These are phyloP conservation scores for Apis dorsata DNA, from an alignment of 1,140 invertebrate species.

Conservation along the genomic window DNA sequence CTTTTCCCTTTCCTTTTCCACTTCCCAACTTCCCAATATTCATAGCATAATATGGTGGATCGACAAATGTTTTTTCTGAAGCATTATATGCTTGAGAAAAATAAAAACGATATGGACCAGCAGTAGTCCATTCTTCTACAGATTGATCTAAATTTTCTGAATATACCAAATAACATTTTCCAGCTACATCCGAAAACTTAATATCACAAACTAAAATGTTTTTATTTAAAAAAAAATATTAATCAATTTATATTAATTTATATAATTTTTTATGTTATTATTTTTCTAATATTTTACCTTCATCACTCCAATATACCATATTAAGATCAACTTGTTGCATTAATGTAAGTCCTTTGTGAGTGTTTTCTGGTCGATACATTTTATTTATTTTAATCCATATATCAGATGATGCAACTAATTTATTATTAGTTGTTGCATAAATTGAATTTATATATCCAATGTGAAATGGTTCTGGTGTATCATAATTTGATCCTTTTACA, in stretches of 20 bases:
- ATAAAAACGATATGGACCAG: conserved; percentile 88
- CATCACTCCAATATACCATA: conserved; percentile 88
- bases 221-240: conserved; percentile 33
- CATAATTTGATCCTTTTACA: conserved; percentile 87
- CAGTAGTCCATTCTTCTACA: conserved; percentile 82
- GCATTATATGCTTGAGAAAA: conserved; percentile 86
- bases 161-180: conserved; percentile 84
- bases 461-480: conserved; percentile 88
- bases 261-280: conserved; percentile 7
- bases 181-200: conserved; percentile 80
- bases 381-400: conserved; percentile 86
- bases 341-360: conserved; percentile 80
- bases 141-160: conserved; percentile 80
- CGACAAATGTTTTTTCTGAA: conserved; percentile 81
- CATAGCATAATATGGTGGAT: conserved; percentile 83
- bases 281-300: conserved; percentile 79
- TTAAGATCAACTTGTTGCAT: conserved; percentile 86
- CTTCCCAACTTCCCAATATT: conserved; percentile 83
- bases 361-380: conserved; percentile 90
- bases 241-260: neutral
- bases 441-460: conserved; percentile 85
- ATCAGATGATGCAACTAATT: conserved; percentile 81
- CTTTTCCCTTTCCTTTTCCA: conserved; percentile 83
- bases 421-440: conserved; percentile 78
- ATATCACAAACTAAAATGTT: conserved; percentile 79